A percentile compares a stretch with the other conserved stretches of the same genome.
Conservation (phyloP, 2,797 vertebrate species). For the Iguana delicatissima region DNA sequence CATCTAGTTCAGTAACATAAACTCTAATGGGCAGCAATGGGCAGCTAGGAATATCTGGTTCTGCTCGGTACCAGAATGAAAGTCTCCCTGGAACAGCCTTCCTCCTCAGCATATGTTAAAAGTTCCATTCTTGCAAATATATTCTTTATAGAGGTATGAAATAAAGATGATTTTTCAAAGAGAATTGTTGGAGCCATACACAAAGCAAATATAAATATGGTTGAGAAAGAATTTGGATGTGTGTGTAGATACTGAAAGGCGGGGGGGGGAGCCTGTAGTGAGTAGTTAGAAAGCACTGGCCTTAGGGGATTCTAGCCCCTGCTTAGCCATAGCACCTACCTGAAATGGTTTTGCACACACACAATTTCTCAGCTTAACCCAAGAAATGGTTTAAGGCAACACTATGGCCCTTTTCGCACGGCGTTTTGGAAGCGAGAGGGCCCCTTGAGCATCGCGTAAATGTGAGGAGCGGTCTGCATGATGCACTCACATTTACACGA, state of each 20-base stretch:
- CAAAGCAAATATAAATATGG: background rate
- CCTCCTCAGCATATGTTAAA: background rate
- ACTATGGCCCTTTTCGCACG: too few relatives aligned
- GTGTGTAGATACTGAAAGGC: background rate
- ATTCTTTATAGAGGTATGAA: background rate
- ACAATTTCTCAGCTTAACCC: background rate
- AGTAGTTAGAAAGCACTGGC: background rate
- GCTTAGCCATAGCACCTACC: background rate
- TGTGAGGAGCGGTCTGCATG: too few relatives aligned
- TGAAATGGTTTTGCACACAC: background rate
- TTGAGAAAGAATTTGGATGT: background rate
- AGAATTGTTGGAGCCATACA: background rate
- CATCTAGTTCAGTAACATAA: background rate
- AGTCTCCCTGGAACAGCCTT: background rate
- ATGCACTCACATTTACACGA: too few relatives aligned
- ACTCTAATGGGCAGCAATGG: background rate
- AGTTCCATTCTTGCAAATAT: background rate
- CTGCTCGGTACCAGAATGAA: background rate
- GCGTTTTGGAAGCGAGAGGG: too few relatives aligned
- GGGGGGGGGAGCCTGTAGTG: background rate
- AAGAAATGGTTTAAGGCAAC: background rate
- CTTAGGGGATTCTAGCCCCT: background rate
- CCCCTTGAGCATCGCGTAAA: too few relatives aligned
- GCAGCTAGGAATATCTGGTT: background rate
- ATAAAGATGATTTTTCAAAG: background rate